Percentiles rank a stretch among this genome's conserved stretches.
Evolutionary conservation across 2,888 invertebrate species (phyloP).

Genomic region (Torymus texanus): DNA sequence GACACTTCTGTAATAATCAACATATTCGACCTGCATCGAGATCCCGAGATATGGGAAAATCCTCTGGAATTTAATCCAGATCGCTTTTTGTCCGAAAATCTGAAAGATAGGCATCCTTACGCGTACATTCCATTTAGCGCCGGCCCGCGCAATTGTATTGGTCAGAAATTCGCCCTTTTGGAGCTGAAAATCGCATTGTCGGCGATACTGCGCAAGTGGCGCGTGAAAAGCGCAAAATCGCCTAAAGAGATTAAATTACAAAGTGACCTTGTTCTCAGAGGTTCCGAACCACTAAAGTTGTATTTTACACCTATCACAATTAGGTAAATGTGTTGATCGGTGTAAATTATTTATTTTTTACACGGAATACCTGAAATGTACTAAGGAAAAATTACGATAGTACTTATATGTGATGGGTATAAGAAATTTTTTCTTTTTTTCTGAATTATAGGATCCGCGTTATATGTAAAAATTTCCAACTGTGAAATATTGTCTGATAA

Average conservation of each 20-base stretch:
- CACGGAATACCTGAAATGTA: too few relatives aligned
- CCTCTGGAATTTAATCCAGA: slow-evolving; percentile 76
- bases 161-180: slow-evolving; percentile 64
- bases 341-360: too few relatives aligned
- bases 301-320: slow-evolving; percentile 10
- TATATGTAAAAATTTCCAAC: too few relatives aligned
- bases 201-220: slow-evolving; percentile 63
- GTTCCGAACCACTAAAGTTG: slow-evolving; percentile 6
- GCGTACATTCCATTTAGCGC: slow-evolving; percentile 71
- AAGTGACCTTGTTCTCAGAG: slow-evolving; percentile 16
- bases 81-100: slow-evolving; percentile 73
- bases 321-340: not conserved
- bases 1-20: slow-evolving; percentile 72
- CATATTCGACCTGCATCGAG: slow-evolving; percentile 75
- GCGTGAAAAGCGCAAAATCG: slow-evolving; percentile 61
- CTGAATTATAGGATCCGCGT: too few relatives aligned
- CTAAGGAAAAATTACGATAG: too few relatives aligned
- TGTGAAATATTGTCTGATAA: too few relatives aligned
- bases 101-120: slow-evolving; percentile 64
- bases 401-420: too few relatives aligned
- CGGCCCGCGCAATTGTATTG: slow-evolving; percentile 70
- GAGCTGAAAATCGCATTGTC: slow-evolving; percentile 63
- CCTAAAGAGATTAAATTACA: slow-evolving; percentile 54
- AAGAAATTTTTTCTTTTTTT: not conserved
- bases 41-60: slow-evolving; percentile 75